Evolutionary conservation across 2,888 invertebrate genomes (phyloP).

Genomic region (Ceraclea dissimilis): DNA sequence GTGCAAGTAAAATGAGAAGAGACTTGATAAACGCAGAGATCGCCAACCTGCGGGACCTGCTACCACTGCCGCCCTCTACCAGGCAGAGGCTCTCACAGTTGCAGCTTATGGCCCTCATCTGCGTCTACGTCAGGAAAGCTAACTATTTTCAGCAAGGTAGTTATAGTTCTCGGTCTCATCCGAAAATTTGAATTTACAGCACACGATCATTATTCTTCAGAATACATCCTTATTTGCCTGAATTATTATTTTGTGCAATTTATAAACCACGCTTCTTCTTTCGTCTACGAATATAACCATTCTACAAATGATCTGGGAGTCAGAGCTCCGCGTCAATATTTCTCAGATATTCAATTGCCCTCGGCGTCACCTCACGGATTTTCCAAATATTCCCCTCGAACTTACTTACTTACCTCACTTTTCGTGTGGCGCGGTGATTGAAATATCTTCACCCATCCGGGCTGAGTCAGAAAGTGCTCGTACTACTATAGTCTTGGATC

Average conservation of each 20-base stretch:
- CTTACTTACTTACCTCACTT: too few relatives aligned
- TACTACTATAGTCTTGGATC: too few relatives aligned
- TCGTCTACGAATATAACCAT: background rate
- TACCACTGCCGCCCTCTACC: constrained; percentile 94
- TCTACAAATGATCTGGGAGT: too few relatives aligned
- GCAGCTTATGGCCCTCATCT: constrained; percentile 97
- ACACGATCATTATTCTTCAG: background rate
- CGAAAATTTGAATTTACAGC: background rate
- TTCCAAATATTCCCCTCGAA: too few relatives aligned
- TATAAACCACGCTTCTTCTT: background rate
- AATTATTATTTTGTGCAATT: background rate
- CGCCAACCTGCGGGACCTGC: constrained; percentile 88
- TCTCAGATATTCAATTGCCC: too few relatives aligned
- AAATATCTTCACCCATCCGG: too few relatives aligned
- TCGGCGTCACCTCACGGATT: too few relatives aligned
- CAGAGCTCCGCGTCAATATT: too few relatives aligned
- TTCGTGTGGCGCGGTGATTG: too few relatives aligned
- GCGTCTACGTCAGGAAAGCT: constrained; percentile 96
- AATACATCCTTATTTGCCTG: background rate
- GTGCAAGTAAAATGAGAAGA: constrained; percentile 95
- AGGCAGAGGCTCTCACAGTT: constrained; percentile 94
- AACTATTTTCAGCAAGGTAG: constrained; percentile 96
- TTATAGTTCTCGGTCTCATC: too few relatives aligned
- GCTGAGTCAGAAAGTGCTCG: too few relatives aligned
- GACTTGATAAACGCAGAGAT: constrained; percentile 99